A percentile compares a stretch with the other conserved stretches of the same genome.
Conservation (phyloP, 1,140 invertebrate species). For the Daktulosphaira vitifoliae region DNA sequence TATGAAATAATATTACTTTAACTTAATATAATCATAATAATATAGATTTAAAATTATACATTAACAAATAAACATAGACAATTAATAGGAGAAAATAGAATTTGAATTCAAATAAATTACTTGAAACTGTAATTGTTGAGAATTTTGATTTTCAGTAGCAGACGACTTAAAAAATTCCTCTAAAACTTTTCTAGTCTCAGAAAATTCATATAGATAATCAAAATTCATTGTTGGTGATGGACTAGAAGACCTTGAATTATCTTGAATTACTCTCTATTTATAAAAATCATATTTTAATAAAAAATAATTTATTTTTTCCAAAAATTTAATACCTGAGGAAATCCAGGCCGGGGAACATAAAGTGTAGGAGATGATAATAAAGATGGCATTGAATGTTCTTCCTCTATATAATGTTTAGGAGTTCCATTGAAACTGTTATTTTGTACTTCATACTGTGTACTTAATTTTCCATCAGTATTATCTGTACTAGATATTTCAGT, state of each 20-base stretch:
- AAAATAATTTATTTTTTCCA: background rate
- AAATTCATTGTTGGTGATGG: constrained; percentile 50
- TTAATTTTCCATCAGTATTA: constrained; percentile 24
- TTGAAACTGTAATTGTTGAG: constrained; percentile 47
- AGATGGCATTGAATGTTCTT: constrained; percentile 46
- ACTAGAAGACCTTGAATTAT: constrained; percentile 43
- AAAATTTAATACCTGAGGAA: constrained; percentile 49
- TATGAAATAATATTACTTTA: constrained; percentile 38
- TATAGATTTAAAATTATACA: background rate
- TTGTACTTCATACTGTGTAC: constrained; percentile 16
- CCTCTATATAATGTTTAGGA: constrained; percentile 62
- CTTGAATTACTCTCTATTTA: constrained; percentile 39
- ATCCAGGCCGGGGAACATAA: constrained; percentile 60
- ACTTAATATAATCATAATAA: background rate
- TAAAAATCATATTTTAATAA: constrained; percentile 11
- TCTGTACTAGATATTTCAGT: constrained; percentile 25
- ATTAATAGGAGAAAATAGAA: no score
- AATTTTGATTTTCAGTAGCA: constrained; percentile 47
- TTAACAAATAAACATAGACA: no score
- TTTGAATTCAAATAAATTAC: constrained; percentile 42
- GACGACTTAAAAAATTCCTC: constrained; percentile 88
- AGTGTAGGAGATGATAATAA: constrained; percentile 55
- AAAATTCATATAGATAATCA: constrained; percentile 83
- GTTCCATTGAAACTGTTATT: constrained; percentile 45
- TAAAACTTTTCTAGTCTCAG: constrained; percentile 78